Evolutionary conservation across 2,797 vertebrate genomes (phyloP).

Genomic region (Salmo trutta): DNA sequence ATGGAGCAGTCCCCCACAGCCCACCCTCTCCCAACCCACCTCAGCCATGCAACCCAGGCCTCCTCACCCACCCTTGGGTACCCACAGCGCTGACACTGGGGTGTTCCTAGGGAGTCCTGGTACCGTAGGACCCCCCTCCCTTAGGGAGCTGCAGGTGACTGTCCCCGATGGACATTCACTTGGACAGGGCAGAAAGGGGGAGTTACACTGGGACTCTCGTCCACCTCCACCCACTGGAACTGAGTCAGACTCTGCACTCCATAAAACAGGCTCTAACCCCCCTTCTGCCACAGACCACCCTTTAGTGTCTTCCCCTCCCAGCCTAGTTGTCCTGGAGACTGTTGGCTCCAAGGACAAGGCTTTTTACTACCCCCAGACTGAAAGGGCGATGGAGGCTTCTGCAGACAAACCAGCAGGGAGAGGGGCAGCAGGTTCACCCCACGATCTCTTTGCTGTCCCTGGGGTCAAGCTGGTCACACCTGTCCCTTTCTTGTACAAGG

Average conservation of each 20-base stretch:
- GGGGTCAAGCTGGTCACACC: conserved; percentile 1
- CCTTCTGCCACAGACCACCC: background rate
- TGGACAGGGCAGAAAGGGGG: background rate
- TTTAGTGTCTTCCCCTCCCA: background rate
- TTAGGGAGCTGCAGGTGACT: background rate
- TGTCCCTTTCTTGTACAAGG: conserved; percentile 4
- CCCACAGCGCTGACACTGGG: background rate
- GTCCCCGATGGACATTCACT: background rate
- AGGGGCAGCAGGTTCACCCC: conserved; percentile 9
- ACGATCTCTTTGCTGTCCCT: background rate
- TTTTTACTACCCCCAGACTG: background rate
- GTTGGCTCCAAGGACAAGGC: conserved; percentile 7
- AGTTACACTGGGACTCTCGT: background rate
- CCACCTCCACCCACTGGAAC: background rate
- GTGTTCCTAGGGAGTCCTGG: background rate
- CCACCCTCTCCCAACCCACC: conserved; percentile 10
- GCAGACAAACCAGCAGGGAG: conserved; percentile 3
- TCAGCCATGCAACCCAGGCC: background rate
- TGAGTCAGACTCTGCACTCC: background rate
- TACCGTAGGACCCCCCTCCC: background rate
- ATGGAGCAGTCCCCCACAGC: conserved; percentile 24
- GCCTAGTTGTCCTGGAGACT: background rate
- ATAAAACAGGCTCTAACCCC: background rate
- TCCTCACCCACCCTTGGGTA: background rate
- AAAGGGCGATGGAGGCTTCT: background rate